These are phyloP conservation scores for Datnioides undecimradiatus DNA, from an alignment of 2,113 vertebrate genomes.

Conservation along the genomic window DNA sequence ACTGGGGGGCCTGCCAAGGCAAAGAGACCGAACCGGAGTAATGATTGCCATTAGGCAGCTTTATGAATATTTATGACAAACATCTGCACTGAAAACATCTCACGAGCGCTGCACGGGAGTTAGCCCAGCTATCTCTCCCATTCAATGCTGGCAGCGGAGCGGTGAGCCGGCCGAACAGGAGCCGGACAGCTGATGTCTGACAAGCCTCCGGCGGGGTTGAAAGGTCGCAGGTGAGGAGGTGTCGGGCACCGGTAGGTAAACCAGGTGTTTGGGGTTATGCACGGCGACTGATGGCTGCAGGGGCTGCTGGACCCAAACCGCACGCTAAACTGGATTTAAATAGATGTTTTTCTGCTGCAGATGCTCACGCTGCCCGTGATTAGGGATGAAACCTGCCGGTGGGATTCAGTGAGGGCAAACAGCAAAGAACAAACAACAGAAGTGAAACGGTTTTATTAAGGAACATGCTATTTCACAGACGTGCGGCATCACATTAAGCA, in stretches of 20 bases:
- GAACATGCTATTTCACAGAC: neutral
- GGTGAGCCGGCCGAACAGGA: neutral
- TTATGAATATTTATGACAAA: conserved; percentile 82
- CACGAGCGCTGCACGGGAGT: neutral
- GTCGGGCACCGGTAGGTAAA: conserved; percentile 45
- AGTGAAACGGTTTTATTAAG: neutral
- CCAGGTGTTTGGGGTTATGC: conserved; percentile 45
- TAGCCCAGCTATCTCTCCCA: conserved; percentile 5
- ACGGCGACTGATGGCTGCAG: neutral
- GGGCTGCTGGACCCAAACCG: neutral
- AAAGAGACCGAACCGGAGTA: conserved; percentile 64
- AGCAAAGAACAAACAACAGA: neutral
- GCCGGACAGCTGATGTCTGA: conserved; percentile 23
- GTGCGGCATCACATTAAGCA: neutral
- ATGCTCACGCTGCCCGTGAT: neutral
- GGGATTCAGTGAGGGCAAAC: neutral
- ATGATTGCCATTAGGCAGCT: conserved; percentile 75
- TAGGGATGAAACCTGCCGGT: neutral
- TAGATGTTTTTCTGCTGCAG: conserved; percentile 13
- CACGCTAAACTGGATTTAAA: conserved; percentile 17
- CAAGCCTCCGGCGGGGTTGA: conserved; percentile 33
- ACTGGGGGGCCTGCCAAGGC: conserved; percentile 69
- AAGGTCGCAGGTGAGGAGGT: conserved; percentile 54
- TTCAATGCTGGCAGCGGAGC: neutral
- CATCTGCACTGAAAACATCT: conserved; percentile 70